Base-by-base conservation (phyloP, 1,140 invertebrate species). In the Scaptomyza montana region DNA sequence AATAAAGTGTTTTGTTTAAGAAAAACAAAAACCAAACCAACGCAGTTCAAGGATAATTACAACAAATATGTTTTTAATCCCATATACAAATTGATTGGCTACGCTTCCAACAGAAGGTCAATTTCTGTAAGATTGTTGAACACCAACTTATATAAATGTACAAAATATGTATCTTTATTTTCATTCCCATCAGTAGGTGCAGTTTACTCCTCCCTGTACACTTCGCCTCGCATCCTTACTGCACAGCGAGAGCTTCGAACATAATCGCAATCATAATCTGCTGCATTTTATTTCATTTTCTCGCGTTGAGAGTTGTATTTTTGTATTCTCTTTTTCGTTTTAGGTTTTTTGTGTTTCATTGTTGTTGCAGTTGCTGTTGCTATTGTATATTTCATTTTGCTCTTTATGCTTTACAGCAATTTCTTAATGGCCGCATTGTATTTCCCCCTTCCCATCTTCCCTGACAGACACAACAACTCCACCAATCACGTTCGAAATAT, bases 401-500 rank as follows among this genome's bases (percentile, higher is more conserved):
- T 81, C 86, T 90, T 87, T 89, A 82, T 80, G 86, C 76, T 90
- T 86, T 89, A 60, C 80, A 69, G 85, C 85, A 80, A 89, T 89
- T 89, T 89, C 85, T 89, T 89, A 89, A 89, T 89, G 84, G 84
- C 85, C 60, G 79, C 67, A 66, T 70, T 69, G 82, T 68, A 67
- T 33, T 12, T 12, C 39, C 39, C 39, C 39, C 21, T 50, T 50
- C 19, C 43, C 43, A 7, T 16, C 30, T 25, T 21, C 45, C 13
- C 46, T 28, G 3, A 30, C 43, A 43, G 16, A 50, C 7, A n/a
- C 6, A 21, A 12, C 47, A 61, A 56, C 51, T 77, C 80, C 74
- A 74, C 86, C 86, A 90, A 90, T 89, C 86, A 90, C 86, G 86
- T 90, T 90, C 86, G 81, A 86, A 86, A 89, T 90, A 90, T 90